Base-by-base conservation (phyloP, 2,888 invertebrate species). In the Ypsolopha scabrella region DNA sequence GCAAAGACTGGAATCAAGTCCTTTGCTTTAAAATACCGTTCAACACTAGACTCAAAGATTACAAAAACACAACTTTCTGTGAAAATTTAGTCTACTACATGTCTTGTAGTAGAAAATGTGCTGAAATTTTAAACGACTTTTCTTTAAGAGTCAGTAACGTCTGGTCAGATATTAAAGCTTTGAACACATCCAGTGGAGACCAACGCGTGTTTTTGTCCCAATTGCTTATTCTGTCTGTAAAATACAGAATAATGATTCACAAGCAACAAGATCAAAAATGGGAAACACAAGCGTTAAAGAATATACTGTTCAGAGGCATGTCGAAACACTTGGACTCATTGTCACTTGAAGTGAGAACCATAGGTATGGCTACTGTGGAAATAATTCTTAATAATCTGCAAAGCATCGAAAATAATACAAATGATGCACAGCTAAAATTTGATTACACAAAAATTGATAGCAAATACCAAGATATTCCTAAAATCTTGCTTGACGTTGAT, bases 281-380 rank as follows among this genome's bases (percentile, higher is more conserved):
- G 75, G 57, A 71, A 7, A 54, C 73, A 1, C 57, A 59, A 0
- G 80, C 80, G 13, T 64, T 91, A 0, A 87, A 88, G 59, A 72
- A 75, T 14, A 82, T 88, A 48, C 63, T 93, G 0, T 90, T 90
- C 57, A 76, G 87, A 35, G 94, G 93, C 0, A 88, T 94, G 60
- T 88, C 90, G 0, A 80, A 88, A 54, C 93, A 95, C 74, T 75
- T 95, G 50, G 90, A 93, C 62, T 89, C 90, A 0, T 73, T 91
- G 0, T 81, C 90, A 35, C 75, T 81, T 35, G 80, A 88, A 43
- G 82, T 92, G 10, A 76, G 93, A 54, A 87, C 87, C 37, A 80
- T 92, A 6, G 95, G 95, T 0, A 94, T 94, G 93, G 88, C 91
- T 34, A 89, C 91, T 0, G 89, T 91, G 0, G 94, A 94, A 65